These are phyloP conservation scores for Coregonus sp. DNA, from an alignment of 2,797 vertebrate species.

Conservation along the genomic window DNA sequence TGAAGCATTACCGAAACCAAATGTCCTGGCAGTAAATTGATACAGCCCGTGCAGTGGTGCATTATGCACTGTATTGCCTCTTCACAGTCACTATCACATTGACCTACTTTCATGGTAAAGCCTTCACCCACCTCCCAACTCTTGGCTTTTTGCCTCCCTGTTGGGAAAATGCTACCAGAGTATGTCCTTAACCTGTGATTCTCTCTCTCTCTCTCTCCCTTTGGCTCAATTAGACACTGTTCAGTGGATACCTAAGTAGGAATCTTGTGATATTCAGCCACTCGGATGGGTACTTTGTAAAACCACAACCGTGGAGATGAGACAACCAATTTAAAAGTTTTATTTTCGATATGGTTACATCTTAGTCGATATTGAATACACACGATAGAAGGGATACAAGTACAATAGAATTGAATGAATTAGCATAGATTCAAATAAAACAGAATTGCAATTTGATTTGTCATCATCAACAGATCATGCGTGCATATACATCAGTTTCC, in stretches of 20 bases:
- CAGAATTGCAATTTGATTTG: not conserved
- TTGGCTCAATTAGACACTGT: slow-evolving; percentile 64
- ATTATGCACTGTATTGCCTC: slow-evolving; percentile 56
- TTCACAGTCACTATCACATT: slow-evolving; percentile 64
- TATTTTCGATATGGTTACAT: not conserved
- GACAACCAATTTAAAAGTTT: not conserved
- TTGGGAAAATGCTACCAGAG: slow-evolving; percentile 51
- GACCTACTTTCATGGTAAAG: slow-evolving; percentile 69
- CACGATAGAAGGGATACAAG: too few species aligned
- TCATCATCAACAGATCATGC: not conserved
- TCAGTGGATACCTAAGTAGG: slow-evolving; percentile 35
- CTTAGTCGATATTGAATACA: not conserved
- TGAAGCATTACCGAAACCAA: slow-evolving; percentile 61
- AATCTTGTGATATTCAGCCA: slow-evolving; percentile 31
- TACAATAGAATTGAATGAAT: not conserved
- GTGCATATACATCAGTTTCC: not conserved
- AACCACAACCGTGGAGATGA: slow-evolving; percentile 27
- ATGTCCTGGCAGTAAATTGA: slow-evolving; percentile 51
- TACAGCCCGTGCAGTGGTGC: slow-evolving; percentile 47
- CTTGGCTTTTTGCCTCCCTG: slow-evolving; percentile 38
- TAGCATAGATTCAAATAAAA: not conserved
- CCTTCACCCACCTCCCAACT: slow-evolving; percentile 56
- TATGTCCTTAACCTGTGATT: slow-evolving; percentile 62
- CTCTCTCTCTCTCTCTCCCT: slow-evolving; percentile 41
- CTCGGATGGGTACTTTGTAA: slow-evolving; percentile 28